A percentile compares a stretch with the other conserved stretches of the same genome.
These are phyloP conservation scores for Hapalemur alaotrensis DNA, from an alignment of 2,797 vertebrate species.

Conservation along the genomic window DNA sequence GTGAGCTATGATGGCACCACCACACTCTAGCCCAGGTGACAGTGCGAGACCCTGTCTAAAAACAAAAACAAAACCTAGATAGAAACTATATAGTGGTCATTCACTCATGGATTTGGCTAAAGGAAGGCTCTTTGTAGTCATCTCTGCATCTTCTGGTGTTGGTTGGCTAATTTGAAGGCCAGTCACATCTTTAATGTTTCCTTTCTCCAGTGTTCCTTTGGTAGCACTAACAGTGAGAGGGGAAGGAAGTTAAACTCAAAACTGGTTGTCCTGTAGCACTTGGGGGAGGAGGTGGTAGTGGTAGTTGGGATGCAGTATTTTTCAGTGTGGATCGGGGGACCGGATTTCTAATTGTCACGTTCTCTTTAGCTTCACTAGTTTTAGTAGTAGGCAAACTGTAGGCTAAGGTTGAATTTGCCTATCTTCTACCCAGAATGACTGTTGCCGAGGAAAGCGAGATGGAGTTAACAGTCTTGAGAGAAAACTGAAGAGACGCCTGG, in stretches of 20 bases:
- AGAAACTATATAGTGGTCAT: not conserved
- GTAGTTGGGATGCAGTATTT: not conserved
- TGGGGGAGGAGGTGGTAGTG: not conserved
- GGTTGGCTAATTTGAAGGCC: not conserved
- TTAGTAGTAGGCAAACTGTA: not conserved
- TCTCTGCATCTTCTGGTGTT: not conserved
- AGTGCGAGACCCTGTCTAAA: not conserved
- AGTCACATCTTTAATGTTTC: not conserved
- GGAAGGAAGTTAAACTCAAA: not conserved
- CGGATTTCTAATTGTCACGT: not conserved
- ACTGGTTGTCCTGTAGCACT: too few relatives aligned
- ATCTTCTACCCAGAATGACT: conserved; percentile 84
- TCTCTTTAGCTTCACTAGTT: not conserved
- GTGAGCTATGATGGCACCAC: not conserved
- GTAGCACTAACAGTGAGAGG: not conserved
- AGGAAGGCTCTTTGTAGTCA: not conserved
- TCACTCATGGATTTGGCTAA: not conserved
- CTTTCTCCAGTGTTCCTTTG: not conserved
- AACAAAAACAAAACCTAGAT: not conserved
- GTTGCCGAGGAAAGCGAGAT: conserved; percentile 88
- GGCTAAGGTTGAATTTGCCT: not conserved
- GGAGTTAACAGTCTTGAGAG: conserved; percentile 86
- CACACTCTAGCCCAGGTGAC: not conserved
- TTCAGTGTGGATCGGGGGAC: not conserved
- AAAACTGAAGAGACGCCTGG: conserved; percentile 92